Evolutionary conservation across 2,113 vertebrate genomes (phyloP).

Genomic region (Coreoperca whiteheadi): DNA sequence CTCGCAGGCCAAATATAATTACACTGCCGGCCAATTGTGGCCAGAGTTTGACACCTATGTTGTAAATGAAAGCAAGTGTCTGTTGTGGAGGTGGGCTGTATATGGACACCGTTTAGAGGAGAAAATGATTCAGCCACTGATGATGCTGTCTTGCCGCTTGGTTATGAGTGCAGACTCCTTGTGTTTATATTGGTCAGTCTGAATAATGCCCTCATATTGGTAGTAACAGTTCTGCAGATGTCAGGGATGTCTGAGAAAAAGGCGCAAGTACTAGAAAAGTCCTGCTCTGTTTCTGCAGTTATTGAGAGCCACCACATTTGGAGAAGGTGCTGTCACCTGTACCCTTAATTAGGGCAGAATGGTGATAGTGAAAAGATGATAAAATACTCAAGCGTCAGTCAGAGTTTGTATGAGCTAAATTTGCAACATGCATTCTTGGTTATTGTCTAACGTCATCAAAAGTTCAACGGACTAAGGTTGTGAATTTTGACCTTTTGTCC

Average conservation of each 20-base stretch:
- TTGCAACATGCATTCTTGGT: background rate
- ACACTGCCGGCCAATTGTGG: no score
- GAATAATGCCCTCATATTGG: background rate
- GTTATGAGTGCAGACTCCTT: background rate
- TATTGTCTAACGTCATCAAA: no score
- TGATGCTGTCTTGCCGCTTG: background rate
- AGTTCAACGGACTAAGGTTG: background rate
- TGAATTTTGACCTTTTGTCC: background rate
- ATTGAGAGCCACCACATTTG: background rate
- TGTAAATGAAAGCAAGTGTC: background rate
- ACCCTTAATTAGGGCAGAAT: background rate
- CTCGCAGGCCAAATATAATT: no score
- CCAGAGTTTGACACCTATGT: no score
- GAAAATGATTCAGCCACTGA: background rate
- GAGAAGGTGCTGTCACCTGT: background rate
- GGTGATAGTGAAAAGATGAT: background rate
- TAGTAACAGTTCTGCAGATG: background rate
- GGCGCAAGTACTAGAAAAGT: background rate
- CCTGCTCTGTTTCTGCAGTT: background rate
- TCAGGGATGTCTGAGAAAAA: background rate
- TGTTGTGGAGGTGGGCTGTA: background rate
- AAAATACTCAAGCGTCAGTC: no score
- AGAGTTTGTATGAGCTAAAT: background rate
- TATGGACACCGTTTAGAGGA: background rate
- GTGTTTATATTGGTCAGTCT: background rate